Evolutionary conservation across 2,113 vertebrate species (phyloP), one percentile per base, ranked within the genome.

Genomic region (Cebus imitator): DNA sequence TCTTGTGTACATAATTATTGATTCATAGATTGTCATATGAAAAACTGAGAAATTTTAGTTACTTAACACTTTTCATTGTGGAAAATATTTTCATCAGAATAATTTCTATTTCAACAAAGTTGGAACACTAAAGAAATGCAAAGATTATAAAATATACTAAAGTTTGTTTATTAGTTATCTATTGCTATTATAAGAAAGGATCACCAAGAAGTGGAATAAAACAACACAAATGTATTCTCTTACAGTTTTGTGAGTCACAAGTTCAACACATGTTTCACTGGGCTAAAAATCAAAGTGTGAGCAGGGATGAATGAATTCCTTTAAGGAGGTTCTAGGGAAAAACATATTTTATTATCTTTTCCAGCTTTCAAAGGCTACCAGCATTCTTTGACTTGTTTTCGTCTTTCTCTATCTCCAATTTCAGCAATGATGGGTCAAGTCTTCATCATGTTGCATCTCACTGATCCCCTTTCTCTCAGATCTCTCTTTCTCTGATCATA

Each of bases 31-130:
- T 76, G 2, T 45, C 30, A 83, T 50, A 84, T n/a, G 18, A 95
- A 87, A 87, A 37, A 45, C 8, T 81, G 25, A 79, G 73, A 91
- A 89, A 12, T 30, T 83, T 82, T 82, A 87, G 30, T 87, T 92
- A 58, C 18, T 85, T 76, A 35, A 64, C 4, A 2, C 6, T 91
- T 93, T 84, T 17, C 75, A 17, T 45, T 66, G n/a, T 90, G 27
- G n/a, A 92, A 94, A 92, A 76, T 40, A 87, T 72, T 87, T 96
- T 96, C 25, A 66, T 79, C 64, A 37, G 43, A 37, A 57, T 64
- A 83, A 82, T 80, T 81, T 92, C 23, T 64, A 32, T 93, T 93
- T 93, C 57, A 86, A 35, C 2, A 88, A 80, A 70, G 10, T 57
- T 81, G 4, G 4, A 76, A 45, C 45, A 73, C 4, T 52, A 75